These are phyloP conservation scores for Cryptotermes secundus DNA, from an alignment of 1,140 invertebrate genomes.

Conservation along the genomic window DNA sequence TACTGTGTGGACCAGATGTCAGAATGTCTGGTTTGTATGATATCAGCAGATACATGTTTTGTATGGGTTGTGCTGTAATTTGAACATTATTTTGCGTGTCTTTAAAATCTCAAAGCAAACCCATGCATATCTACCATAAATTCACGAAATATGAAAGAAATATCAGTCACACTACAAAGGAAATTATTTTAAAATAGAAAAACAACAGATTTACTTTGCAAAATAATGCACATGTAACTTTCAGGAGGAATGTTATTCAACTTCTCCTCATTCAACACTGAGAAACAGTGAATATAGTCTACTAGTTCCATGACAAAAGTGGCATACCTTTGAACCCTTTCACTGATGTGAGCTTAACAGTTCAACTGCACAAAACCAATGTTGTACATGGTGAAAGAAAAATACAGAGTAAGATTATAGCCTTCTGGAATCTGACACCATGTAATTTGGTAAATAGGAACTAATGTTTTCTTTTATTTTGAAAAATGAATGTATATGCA, in stretches of 20 bases:
- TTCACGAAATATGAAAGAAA: not conserved
- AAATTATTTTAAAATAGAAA: not conserved
- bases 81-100: not conserved
- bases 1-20: not conserved
- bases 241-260: not conserved
- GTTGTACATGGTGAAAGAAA: no score
- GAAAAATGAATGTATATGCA: no score
- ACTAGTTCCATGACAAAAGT: no score
- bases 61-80: not conserved
- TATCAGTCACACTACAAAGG: not conserved
- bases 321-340: no score
- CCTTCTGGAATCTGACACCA: no score
- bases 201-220: not conserved
- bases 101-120: not conserved
- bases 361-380: no score
- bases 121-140: not conserved
- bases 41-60: not conserved
- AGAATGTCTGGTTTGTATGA: not conserved
- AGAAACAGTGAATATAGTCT: no score
- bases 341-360: no score
- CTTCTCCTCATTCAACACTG: no score
- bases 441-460: no score
- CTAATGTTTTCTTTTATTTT: no score
- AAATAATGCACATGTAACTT: constrained; percentile 1
- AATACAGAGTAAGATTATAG: no score